Evolutionary conservation across 1,140 invertebrate species (phyloP).

Genomic region (Drosophila cardini): DNA sequence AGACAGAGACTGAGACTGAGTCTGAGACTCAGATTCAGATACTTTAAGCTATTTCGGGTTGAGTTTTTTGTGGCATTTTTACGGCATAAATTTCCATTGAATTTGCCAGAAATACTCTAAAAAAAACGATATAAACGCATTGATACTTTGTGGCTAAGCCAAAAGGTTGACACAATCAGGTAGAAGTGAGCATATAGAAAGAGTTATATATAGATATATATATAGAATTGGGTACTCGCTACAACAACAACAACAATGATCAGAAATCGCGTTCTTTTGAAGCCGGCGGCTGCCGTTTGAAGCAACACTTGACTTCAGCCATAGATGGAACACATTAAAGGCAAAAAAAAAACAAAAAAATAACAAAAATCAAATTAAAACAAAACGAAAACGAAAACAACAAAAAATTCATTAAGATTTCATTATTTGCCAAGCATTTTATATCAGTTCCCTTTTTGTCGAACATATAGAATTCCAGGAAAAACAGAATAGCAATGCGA

Average conservation of each 20-base stretch:
- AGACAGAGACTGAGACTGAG: slow-evolving; percentile 8
- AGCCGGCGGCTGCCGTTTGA: slow-evolving; percentile 76
- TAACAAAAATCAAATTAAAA: slow-evolving; percentile 27
- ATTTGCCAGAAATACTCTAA: slow-evolving; percentile 47
- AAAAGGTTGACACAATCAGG: slow-evolving; percentile 79
- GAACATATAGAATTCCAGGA: slow-evolving; percentile 48
- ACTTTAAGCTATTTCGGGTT: slow-evolving; percentile 46
- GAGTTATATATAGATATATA: slow-evolving; percentile 9
- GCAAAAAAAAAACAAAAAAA: slow-evolving; percentile 9
- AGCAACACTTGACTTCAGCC: slow-evolving; percentile 68
- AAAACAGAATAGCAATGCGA: slow-evolving; percentile 27
- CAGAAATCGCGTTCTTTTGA: slow-evolving; percentile 46
- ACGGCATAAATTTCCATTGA: slow-evolving; percentile 83
- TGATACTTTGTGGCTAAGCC: slow-evolving; percentile 63
- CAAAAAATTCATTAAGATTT: slow-evolving; percentile 70
- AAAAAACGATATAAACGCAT: slow-evolving; percentile 35
- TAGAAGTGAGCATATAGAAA: slow-evolving; percentile 47
- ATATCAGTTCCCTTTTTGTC: slow-evolving; percentile 37
- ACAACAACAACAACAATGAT: slow-evolving; percentile 19
- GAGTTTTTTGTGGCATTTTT: slow-evolving; percentile 70
- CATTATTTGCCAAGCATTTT: slow-evolving; percentile 56
- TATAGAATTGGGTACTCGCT: slow-evolving; percentile 23
- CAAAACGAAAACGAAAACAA: slow-evolving; percentile 23
- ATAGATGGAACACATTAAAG: slow-evolving; percentile 17
- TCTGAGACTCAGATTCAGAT: slow-evolving; percentile 2